phyloP scores from a whole-genome alignment of 2,888 invertebrate species.

The Therioaphis trifolii region DNA sequence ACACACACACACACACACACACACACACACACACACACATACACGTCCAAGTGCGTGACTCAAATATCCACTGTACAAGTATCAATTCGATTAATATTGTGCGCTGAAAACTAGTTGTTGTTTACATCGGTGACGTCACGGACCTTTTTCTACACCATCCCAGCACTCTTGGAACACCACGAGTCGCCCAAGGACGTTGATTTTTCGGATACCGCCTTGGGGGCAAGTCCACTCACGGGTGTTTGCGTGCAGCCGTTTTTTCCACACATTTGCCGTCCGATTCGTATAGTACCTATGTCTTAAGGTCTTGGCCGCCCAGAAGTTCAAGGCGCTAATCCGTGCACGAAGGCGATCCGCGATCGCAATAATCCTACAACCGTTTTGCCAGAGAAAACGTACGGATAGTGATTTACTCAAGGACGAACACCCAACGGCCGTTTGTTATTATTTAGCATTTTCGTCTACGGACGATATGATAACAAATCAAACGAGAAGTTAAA shows the following conservation, averaged over 20 bases:
- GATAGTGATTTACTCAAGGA: not conserved
- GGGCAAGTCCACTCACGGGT: not conserved
- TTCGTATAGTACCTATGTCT: not conserved
- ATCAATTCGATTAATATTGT: slow-evolving; percentile 28
- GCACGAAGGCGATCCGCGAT: slow-evolving; percentile 35
- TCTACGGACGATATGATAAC: not conserved
- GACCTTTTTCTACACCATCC: not conserved
- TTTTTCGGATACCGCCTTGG: slow-evolving; percentile 7
- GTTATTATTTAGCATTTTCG: not conserved
- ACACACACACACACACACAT: not conserved
- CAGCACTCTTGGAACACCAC: not conserved
- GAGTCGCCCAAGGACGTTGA: not conserved
- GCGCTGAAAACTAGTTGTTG: slow-evolving; percentile 33
- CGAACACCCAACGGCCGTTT: not conserved
- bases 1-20: not conserved
- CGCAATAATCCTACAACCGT: not conserved
- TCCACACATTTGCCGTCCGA: not conserved
- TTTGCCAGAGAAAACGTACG: not conserved
- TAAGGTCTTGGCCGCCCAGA: slow-evolving; percentile 52
- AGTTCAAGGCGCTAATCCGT: slow-evolving; percentile 40
- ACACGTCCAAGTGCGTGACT: slow-evolving; percentile 48
- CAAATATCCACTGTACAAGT: slow-evolving; percentile 37
- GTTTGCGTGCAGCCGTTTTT: not conserved
- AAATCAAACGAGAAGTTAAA: not conserved
- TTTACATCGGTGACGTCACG: slow-evolving; percentile 44